A percentile compares a stretch with the other conserved stretches of the same genome.
phyloP scores from a whole-genome alignment of 2,113 vertebrate genomes.

The Phalacrocorax aristotelis region DNA sequence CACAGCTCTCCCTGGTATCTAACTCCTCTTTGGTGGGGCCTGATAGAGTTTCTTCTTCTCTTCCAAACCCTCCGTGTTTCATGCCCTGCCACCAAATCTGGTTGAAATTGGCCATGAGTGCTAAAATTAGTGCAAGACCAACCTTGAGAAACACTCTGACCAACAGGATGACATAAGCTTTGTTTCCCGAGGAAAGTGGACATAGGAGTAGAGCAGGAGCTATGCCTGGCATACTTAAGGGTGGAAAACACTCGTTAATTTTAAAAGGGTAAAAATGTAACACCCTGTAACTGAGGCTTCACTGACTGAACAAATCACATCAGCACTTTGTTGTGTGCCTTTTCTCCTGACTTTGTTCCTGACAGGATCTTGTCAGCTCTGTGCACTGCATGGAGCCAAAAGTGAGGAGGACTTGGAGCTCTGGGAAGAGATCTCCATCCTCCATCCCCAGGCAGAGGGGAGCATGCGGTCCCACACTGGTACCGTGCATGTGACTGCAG shows the following conservation, averaged over 20 bases:
- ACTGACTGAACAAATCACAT: neutral
- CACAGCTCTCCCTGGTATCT: neutral
- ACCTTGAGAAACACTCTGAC: neutral
- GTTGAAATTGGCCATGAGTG: neutral
- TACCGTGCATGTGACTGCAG: fast-evolving
- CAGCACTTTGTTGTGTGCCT: neutral
- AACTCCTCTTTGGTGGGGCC: neutral
- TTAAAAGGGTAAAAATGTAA: neutral
- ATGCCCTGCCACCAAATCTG: neutral
- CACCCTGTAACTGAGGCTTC: neutral
- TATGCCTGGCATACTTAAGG: neutral
- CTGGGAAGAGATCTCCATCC: neutral
- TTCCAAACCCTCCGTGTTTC: neutral
- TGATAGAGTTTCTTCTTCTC: neutral
- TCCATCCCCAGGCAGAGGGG: neutral
- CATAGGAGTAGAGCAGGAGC: neutral
- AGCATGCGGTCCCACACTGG: fast-evolving
- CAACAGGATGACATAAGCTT: neutral
- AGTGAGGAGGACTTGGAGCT: neutral
- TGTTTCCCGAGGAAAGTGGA: neutral
- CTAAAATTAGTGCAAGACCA: neutral
- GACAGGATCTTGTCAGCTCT: neutral
- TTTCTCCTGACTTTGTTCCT: neutral
- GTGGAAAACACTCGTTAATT: neutral
- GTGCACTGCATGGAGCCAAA: neutral